Conservation (phyloP, 2,888 invertebrate genomes). For the Scaptomyza reducta region DNA sequence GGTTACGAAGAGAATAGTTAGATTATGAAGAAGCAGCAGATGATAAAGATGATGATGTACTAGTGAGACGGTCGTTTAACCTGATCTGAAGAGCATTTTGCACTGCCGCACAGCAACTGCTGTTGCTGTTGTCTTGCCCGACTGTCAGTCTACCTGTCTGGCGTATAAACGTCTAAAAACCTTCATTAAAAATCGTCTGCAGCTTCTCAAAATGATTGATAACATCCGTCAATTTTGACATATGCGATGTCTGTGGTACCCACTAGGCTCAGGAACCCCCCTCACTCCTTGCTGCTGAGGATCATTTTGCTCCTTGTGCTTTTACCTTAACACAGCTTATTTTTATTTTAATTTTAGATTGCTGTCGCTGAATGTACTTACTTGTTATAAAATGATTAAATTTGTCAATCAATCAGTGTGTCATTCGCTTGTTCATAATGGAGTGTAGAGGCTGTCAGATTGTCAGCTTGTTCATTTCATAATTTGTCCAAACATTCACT, state of each 20-base stretch:
- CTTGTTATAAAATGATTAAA: conserved; percentile 65
- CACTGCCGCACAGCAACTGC: conserved; percentile 28
- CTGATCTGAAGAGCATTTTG: conserved; percentile 39
- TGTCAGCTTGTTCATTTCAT: conserved; percentile 40
- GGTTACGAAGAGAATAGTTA: not conserved
- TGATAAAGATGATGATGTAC: conserved; percentile 33
- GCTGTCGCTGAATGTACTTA: conserved; percentile 8
- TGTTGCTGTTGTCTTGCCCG: conserved; percentile 22
- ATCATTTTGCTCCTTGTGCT: not conserved
- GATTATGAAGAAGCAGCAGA: conserved; percentile 6
- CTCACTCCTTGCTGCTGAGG: not conserved
- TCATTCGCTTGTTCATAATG: conserved; percentile 71
- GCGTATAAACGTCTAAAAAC: conserved; percentile 74
- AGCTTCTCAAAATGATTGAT: conserved; percentile 78
- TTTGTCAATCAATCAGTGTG: conserved; percentile 79
- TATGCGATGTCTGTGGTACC: conserved; percentile 63
- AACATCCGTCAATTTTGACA: conserved; percentile 80
- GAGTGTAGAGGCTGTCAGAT: conserved; percentile 40
- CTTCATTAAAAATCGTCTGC: conserved; percentile 80
- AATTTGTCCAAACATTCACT: conserved; percentile 43
- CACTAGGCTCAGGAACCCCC: conserved; percentile 1
- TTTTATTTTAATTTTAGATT: conserved; percentile 8
- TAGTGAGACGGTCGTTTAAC: conserved; percentile 42
- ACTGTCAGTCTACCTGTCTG: conserved; percentile 30
- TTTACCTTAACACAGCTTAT: conserved; percentile 6